A percentile compares a stretch with the other conserved stretches of the same genome.
These are phyloP conservation scores for Calliopsis andreniformis DNA, from an alignment of 1,140 invertebrate genomes.

Conservation along the genomic window DNA sequence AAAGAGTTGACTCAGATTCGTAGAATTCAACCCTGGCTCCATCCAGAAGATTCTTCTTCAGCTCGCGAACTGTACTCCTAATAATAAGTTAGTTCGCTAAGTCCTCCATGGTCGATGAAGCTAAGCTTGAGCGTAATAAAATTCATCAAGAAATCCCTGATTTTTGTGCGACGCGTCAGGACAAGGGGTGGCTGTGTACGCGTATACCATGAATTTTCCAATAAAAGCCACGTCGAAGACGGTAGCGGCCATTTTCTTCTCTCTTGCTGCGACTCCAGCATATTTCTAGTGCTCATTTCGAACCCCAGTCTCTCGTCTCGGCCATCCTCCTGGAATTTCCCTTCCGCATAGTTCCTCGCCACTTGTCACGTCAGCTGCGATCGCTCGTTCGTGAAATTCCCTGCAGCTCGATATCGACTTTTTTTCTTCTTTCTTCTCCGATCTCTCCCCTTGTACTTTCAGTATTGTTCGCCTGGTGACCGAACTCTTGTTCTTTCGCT, in stretches of 20 bases:
- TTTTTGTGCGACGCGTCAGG: not conserved
- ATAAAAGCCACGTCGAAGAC: slow-evolving; percentile 58
- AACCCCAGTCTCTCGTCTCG: slow-evolving; percentile 16
- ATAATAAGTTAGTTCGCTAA: no score
- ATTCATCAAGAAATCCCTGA: slow-evolving; percentile 2
- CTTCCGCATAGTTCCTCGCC: slow-evolving; percentile 65
- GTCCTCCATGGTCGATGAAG: not conserved
- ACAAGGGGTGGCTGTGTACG: not conserved
- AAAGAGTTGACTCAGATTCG: no score
- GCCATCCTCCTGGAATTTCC: slow-evolving; percentile 61
- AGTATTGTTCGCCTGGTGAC: not conserved
- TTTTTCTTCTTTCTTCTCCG: slow-evolving; percentile 10
- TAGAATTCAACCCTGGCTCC: no score
- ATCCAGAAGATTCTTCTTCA: no score
- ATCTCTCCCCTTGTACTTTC: slow-evolving; percentile 2
- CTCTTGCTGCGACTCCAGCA: slow-evolving; percentile 43
- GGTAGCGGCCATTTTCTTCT: slow-evolving; percentile 58
- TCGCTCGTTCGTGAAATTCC: slow-evolving; percentile 63
- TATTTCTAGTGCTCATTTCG: slow-evolving; percentile 49
- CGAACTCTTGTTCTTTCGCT: not conserved
- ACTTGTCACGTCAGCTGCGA: slow-evolving; percentile 58
- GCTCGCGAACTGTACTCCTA: no score
- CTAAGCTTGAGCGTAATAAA: no score
- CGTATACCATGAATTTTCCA: slow-evolving; percentile 59
- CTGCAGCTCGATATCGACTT: slow-evolving; percentile 57